Conservation (phyloP, 1,140 invertebrate species). For the Copidosoma floridanum region DNA sequence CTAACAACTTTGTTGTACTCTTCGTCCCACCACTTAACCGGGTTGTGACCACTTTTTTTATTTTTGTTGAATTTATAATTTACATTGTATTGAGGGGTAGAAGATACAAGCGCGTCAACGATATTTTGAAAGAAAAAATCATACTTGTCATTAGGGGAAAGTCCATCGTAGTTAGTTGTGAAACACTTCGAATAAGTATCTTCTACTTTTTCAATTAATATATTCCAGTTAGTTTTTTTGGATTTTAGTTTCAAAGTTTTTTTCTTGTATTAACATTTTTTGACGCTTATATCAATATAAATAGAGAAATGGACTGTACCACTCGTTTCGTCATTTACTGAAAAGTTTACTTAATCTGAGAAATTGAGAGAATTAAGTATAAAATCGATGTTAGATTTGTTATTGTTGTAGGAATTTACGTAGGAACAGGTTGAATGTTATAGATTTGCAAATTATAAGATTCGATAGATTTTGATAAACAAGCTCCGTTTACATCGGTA, state of each 20-base stretch:
- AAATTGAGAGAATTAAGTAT: not conserved
- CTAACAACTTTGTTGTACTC: conserved; percentile 22
- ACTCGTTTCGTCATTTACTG: conserved; percentile 12
- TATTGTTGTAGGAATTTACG: not conserved
- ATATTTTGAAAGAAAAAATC: not conserved
- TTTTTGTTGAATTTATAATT: not conserved
- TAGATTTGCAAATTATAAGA: not conserved
- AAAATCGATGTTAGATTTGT: not conserved
- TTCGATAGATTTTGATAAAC: not conserved
- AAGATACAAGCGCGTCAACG: not conserved
- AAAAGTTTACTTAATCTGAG: conserved; percentile 31
- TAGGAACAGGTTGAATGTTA: not conserved
- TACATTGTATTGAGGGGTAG: not conserved
- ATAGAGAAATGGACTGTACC: conserved; percentile 4
- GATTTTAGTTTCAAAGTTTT: not conserved
- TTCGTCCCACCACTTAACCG: conserved; percentile 21
- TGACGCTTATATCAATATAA: not conserved
- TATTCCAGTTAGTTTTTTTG: not conserved
- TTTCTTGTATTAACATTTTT: not conserved
- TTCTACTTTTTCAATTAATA: not conserved
- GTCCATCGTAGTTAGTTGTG: not conserved
- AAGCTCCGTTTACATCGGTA: not conserved
- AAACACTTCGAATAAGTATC: not conserved
- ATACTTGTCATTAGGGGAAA: not conserved
- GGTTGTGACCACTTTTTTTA: not conserved